Evolutionary conservation across 2,888 invertebrate species (phyloP).

Genomic region (Cacoxenus indagator): DNA sequence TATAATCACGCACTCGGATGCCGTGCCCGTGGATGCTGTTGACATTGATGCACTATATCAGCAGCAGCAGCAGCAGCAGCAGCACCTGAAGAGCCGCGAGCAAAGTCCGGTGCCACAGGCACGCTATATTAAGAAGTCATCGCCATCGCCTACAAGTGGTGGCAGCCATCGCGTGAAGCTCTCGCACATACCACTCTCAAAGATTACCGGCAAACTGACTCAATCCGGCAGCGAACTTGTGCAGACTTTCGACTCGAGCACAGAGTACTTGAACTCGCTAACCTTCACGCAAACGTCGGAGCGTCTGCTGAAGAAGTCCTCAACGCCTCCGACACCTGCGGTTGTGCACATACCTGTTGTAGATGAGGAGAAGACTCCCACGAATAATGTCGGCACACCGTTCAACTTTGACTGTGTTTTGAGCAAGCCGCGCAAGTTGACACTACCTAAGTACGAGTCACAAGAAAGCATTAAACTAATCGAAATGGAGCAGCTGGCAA

Average conservation of each 20-base stretch:
- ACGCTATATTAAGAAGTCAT: conserved; percentile 50
- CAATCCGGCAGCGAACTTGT: conserved; percentile 68
- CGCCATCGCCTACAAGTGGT: conserved; percentile 3
- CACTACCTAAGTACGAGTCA: conserved; percentile 43
- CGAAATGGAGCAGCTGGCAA: conserved; percentile 54
- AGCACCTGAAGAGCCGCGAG: conserved; percentile 19
- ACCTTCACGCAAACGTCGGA: conserved; percentile 32
- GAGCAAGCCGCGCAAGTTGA: conserved; percentile 38
- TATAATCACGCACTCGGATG: conserved; percentile 73
- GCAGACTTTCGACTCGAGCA: conserved; percentile 61
- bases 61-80: conserved; percentile 38
- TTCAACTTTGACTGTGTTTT: conserved; percentile 57
- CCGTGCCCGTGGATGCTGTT: conserved; percentile 63
- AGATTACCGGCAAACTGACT: conserved; percentile 67
- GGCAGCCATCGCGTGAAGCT: conserved; percentile 48
- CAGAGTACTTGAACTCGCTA: conserved; percentile 54
- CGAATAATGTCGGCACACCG: conserved; percentile 51
- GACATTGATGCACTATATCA: conserved; percentile 64
- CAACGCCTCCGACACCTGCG: conserved; percentile 33
- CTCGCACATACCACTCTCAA: conserved; percentile 68
- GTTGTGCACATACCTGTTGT: conserved; percentile 34
- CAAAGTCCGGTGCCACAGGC: conserved; percentile 46
- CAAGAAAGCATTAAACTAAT: conserved; percentile 54
- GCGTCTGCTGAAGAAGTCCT: conserved; percentile 37
- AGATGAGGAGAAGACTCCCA: conserved; percentile 64